Conservation (phyloP, 2,113 vertebrate species). For the Mystacornis crossleyi region DNA sequence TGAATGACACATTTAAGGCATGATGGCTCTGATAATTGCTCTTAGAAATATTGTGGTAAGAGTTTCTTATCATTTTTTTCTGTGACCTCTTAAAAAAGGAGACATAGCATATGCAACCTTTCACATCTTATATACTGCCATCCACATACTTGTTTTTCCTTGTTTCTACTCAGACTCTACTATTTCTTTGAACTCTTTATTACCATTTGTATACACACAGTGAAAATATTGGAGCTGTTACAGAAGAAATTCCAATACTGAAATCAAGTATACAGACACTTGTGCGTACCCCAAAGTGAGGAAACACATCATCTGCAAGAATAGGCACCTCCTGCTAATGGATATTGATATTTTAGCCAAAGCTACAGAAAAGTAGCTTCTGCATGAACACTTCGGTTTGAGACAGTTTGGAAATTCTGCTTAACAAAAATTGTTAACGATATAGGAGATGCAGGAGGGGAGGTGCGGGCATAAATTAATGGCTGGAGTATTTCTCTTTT, state of each 20-base stretch:
- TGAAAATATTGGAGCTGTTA: neutral
- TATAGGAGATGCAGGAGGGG: fast-evolving
- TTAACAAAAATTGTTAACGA: neutral
- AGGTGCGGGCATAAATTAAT: fast-evolving
- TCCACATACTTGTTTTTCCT: neutral
- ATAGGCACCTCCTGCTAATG: neutral
- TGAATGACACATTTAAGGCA: neutral
- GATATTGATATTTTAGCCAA: neutral
- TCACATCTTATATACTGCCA: neutral
- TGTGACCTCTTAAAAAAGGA: neutral
- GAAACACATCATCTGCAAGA: neutral
- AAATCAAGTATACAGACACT: neutral
- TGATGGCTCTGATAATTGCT: neutral
- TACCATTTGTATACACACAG: neutral
- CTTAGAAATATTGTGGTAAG: neutral
- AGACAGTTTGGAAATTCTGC: neutral
- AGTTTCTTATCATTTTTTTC: neutral
- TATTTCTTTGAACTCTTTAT: neutral
- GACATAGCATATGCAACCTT: fast-evolving
- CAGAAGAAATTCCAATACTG: neutral
- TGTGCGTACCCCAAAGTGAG: neutral
- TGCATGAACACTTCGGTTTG: neutral
- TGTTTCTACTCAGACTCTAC: neutral
- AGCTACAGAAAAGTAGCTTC: neutral
- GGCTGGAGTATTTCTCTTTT: neutral